Conservation (phyloP, 2,888 invertebrate species). For the Julus scanicus region DNA sequence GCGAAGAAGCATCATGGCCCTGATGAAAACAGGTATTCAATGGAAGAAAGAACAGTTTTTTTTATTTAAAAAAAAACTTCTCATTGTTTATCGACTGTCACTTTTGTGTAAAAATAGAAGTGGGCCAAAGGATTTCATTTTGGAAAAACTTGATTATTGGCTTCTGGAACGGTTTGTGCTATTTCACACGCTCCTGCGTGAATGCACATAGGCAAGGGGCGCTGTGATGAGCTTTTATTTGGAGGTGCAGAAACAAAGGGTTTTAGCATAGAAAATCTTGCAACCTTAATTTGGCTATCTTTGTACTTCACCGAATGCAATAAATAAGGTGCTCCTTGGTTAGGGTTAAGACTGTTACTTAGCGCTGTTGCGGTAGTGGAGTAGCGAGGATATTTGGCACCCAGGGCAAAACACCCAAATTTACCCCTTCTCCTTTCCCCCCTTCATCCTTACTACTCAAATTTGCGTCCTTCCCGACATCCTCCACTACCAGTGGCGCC, state of each 20-base stretch:
- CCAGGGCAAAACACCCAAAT: no score
- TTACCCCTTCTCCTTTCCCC: no score
- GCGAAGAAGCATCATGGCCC: neutral
- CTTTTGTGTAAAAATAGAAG: constrained; percentile 44
- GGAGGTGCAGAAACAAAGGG: neutral
- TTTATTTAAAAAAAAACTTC: neutral
- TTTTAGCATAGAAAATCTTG: neutral
- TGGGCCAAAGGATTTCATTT: constrained; percentile 34
- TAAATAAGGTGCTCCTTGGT: neutral
- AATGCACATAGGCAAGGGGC: neutral
- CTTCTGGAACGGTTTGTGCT: constrained; percentile 31
- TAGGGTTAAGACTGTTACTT: no score
- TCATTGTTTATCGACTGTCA: constrained; percentile 43
- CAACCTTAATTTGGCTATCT: constrained; percentile 37
- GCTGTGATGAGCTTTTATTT: neutral
- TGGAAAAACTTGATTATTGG: constrained; percentile 28
- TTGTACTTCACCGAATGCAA: neutral
- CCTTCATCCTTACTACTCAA: no score
- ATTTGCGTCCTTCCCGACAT: no score
- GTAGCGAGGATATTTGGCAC: no score
- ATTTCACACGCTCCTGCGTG: constrained; percentile 38
- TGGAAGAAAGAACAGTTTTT: neutral
- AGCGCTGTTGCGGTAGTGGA: no score
- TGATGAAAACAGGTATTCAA: constrained; percentile 15
- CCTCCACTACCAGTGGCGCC: no score